Percentiles rank a stretch among this genome's conserved stretches.
These are phyloP conservation scores for Melanostoma mellinum DNA, from an alignment of 2,888 invertebrate species.

Conservation along the genomic window DNA sequence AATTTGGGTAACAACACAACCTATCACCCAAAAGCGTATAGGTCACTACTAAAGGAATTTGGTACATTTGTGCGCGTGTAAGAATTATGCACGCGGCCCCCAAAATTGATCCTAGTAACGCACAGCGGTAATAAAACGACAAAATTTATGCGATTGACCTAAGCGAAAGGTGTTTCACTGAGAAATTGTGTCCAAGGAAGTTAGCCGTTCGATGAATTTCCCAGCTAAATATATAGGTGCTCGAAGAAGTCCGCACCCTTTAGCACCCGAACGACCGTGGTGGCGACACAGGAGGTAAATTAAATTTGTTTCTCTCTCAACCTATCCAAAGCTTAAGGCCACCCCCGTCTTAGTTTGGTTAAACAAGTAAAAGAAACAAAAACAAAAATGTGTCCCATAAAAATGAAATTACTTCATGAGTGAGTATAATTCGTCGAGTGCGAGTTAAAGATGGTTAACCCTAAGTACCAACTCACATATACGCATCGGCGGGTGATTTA, in stretches of 20 bases:
- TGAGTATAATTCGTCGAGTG: constrained; percentile 42
- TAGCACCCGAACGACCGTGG: constrained; percentile 20
- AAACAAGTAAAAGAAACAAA: background rate
- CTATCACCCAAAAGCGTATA: constrained; percentile 51
- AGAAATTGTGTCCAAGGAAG: constrained; percentile 52
- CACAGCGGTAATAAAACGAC: constrained; percentile 74
- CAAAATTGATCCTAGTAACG: constrained; percentile 74
- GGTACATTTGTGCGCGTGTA: constrained; percentile 68
- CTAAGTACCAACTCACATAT: constrained; percentile 43
- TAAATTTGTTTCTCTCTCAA: constrained; percentile 43
- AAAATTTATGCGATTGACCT: constrained; percentile 72
- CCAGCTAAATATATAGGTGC: constrained; percentile 53
- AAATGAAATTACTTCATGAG: constrained; percentile 47
- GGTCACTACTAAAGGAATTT: constrained; percentile 54
- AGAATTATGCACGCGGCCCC: constrained; percentile 68
- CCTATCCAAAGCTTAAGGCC: background rate
- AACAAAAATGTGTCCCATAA: constrained; percentile 47
- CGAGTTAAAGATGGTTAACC: constrained; percentile 44
- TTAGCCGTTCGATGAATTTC: constrained; percentile 63
- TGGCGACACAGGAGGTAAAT: constrained; percentile 61
- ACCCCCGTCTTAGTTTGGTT: background rate
- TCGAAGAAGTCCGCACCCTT: constrained; percentile 56
- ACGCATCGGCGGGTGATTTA: constrained; percentile 61
- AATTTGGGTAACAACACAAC: constrained; percentile 65
- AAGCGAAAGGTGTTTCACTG: constrained; percentile 55